A percentile compares a stretch with the other conserved stretches of the same genome.
phyloP scores from a whole-genome alignment of 2,797 vertebrate genomes.

The Semotilus atromaculatus region DNA sequence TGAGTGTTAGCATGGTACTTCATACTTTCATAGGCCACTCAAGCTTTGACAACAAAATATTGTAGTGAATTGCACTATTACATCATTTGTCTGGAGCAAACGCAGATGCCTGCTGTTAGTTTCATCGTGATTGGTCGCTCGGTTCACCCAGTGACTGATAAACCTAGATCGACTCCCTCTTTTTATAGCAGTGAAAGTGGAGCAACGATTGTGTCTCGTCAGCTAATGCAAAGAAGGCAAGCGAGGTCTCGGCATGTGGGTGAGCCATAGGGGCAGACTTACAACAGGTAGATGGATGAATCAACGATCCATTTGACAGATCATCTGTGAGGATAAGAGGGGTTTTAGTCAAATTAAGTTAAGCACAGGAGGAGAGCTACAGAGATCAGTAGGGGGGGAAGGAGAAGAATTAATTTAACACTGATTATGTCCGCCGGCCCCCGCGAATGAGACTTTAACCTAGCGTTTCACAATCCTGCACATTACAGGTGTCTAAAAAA shows the following conservation, averaged over 20 bases:
- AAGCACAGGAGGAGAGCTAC: constrained; percentile 50
- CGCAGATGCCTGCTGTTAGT: background rate
- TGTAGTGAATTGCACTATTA: constrained; percentile 6
- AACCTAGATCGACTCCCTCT: constrained; percentile 3
- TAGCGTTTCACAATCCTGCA: constrained; percentile 1
- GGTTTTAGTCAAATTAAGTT: constrained; percentile 64
- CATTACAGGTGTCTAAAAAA: constrained; percentile 17
- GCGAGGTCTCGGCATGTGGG: constrained; percentile 31
- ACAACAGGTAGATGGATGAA: constrained; percentile 50
- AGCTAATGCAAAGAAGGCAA: constrained; percentile 19
- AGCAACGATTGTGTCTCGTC: constrained; percentile 6
- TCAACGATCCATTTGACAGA: constrained; percentile 62
- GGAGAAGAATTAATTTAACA: constrained; percentile 13
- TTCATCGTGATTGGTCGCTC: background rate
- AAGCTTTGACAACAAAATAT: constrained; percentile 1
- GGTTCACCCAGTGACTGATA: constrained; percentile 40
- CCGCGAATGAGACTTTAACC: constrained; percentile 11
- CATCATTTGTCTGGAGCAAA: constrained; percentile 31
- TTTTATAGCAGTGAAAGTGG: background rate
- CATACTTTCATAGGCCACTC: background rate
- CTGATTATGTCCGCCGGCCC: constrained; percentile 13
- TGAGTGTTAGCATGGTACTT: background rate
- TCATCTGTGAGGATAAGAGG: constrained; percentile 64
- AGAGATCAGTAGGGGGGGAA: constrained; percentile 28
- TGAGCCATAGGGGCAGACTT: constrained; percentile 22